Conservation (phyloP, 1,140 invertebrate species). For the Zaprionus taronus region DNA sequence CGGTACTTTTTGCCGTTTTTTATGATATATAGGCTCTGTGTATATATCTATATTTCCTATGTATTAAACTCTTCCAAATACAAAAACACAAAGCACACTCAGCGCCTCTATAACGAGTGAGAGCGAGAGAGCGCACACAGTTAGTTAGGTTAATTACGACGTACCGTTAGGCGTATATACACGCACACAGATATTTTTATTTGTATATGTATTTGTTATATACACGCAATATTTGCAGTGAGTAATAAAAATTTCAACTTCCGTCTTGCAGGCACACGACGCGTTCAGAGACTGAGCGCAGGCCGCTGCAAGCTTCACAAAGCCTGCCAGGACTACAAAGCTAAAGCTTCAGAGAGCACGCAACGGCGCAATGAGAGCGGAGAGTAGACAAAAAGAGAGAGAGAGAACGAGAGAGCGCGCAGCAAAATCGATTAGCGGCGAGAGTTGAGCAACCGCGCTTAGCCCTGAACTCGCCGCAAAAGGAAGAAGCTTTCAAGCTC, state of each 20-base stretch:
- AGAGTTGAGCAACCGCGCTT: slow-evolving; percentile 73
- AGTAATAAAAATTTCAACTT: slow-evolving; percentile 39
- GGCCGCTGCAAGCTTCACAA: slow-evolving; percentile 53
- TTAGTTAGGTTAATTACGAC: slow-evolving; percentile 54
- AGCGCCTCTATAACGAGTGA: slow-evolving; percentile 26
- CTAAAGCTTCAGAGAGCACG: slow-evolving; percentile 32
- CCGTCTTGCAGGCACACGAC: slow-evolving; percentile 67
- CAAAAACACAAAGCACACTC: slow-evolving; percentile 47
- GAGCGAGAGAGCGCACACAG: slow-evolving; percentile 26
- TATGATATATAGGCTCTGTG: slow-evolving; percentile 7
- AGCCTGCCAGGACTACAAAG: slow-evolving; percentile 57
- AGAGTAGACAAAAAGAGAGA: neutral
- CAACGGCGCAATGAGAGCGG: slow-evolving; percentile 59
- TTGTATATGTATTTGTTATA: neutral
- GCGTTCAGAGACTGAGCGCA: slow-evolving; percentile 73
- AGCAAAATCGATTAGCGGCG: slow-evolving; percentile 55
- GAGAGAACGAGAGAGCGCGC: slow-evolving; percentile 4
- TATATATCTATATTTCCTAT: slow-evolving; percentile 37
- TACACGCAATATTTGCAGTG: slow-evolving; percentile 16
- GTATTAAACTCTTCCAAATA: slow-evolving; percentile 32
- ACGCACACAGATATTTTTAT: neutral
- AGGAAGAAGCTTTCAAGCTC: slow-evolving; percentile 53
- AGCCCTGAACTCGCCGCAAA: slow-evolving; percentile 65
- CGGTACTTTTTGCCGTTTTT: slow-evolving; percentile 21
- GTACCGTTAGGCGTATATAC: slow-evolving; percentile 34